Evolutionary conservation across 1,140 invertebrate species (phyloP), one percentile per base, ranked within the genome.

Genomic region (Drosophila busckii): DNA sequence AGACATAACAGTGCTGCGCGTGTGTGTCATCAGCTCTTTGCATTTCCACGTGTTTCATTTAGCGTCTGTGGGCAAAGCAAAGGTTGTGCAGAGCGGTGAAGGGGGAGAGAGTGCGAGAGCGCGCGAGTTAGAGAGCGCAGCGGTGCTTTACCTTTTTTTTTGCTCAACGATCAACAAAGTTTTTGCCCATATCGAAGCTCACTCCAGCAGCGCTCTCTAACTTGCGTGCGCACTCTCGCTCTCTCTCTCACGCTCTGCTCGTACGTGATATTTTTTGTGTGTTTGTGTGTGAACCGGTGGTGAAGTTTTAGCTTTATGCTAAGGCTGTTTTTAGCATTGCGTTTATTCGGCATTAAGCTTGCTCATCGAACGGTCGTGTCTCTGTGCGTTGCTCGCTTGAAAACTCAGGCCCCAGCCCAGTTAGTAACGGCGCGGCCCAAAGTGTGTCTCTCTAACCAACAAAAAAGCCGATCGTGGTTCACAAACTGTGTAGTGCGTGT

Each of bases 301-400:
- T 44, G 44, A 49, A 62, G 59, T 62, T 56, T 49, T 49, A 37
- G 40, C 41, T 49, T 44, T 55, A 40, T 49, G 40, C 61, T 17
- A 31, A 19, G 35, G 52, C 37, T 32, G 26, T 50, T 49, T 32
- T 23, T 45, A 49, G 67, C 68, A 34, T 28, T 62, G 45, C 31
- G 38, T 32, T 65, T 63, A 80, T 80, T 82, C 73, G 64, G 35
- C 62, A 22, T 54, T 49, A 32, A 64, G 73, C 64, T 71, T 54
- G 82, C 22, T 41, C 48, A 59, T 56, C 63, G 73, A 42, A 69
- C 75, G 73, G 73, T 82, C 73, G 73, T 49, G 68, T 60, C 34
- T 70, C 45, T 44, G 37, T 34, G 13, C 37, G 42, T 8, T 41
- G 25, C 10, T 13, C 46, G 48, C 34, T 44, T n/a, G n/a, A n/a